These are phyloP conservation scores for Anas platyrhynchos DNA, from an alignment of 2,113 vertebrate species.

Conservation along the genomic window DNA sequence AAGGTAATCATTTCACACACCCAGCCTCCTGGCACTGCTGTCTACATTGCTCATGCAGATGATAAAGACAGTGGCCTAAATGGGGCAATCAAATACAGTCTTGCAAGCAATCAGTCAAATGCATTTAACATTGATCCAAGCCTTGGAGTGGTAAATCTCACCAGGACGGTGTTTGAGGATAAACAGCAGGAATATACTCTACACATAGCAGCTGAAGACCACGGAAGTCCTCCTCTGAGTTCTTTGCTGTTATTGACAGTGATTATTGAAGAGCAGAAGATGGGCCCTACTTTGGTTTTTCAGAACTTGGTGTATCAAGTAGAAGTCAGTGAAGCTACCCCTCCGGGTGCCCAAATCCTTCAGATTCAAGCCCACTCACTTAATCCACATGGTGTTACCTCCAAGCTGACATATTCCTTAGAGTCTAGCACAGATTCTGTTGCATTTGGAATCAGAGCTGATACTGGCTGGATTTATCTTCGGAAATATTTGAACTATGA, in stretches of 20 bases:
- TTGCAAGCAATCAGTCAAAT: conserved; percentile 59
- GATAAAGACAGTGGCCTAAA: conserved; percentile 88
- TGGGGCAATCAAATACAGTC: conserved; percentile 81
- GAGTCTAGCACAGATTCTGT: conserved; percentile 66
- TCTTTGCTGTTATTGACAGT: conserved; percentile 78
- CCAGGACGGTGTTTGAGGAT: conserved; percentile 55
- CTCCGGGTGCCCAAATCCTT: conserved; percentile 76
- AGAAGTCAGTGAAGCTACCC: conserved; percentile 85
- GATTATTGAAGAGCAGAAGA: conserved; percentile 69
- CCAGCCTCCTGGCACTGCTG: conserved; percentile 79
- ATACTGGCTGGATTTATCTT: conserved; percentile 87
- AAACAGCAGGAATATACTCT: conserved; percentile 67
- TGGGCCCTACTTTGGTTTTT: conserved; percentile 78
- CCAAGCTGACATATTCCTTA: conserved; percentile 74
- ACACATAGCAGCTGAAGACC: conserved; percentile 82
- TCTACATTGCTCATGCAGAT: conserved; percentile 88
- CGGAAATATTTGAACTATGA: conserved; percentile 85
- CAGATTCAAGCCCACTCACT: conserved; percentile 78
- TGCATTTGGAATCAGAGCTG: conserved; percentile 80
- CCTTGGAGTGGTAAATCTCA: conserved; percentile 83
- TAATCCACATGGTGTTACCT: background rate
- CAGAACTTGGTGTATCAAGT: conserved; percentile 88
- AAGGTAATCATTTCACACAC: conserved; percentile 74
- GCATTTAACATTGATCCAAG: conserved; percentile 79
- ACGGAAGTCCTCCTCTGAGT: conserved; percentile 78